Conservation (phyloP, 2,113 vertebrate genomes). For the Vicugna pacos region DNA sequence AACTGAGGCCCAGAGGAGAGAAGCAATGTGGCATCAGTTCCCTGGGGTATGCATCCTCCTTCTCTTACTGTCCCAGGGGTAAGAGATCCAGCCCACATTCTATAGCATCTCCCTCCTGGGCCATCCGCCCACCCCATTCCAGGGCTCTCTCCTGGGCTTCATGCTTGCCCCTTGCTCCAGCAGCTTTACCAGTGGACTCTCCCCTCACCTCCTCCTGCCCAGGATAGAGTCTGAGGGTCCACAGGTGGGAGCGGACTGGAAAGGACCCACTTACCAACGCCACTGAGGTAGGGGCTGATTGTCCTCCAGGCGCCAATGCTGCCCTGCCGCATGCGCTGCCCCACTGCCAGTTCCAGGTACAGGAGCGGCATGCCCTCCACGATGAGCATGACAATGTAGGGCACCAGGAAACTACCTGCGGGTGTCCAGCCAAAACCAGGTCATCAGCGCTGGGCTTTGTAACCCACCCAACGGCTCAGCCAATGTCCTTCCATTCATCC, state of each 20-base stretch:
- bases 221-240: not conserved
- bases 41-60: not conserved
- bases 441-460: accelerated
- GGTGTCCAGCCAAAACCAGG: not conserved
- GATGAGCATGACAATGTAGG: slow-evolving; percentile 94
- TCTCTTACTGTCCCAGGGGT: too few species aligned
- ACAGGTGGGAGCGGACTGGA: not conserved
- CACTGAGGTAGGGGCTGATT: slow-evolving; percentile 94
- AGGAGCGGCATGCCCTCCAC: slow-evolving; percentile 95
- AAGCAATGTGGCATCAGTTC: not conserved
- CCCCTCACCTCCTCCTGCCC: too few species aligned
- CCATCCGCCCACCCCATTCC: not conserved
- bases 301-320: slow-evolving; percentile 94
- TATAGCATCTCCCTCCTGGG: accelerated
- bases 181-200: not conserved
- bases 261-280: slow-evolving; percentile 90
- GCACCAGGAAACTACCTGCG: slow-evolving; percentile 95
- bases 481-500: accelerated
- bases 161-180: not conserved
- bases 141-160: not conserved
- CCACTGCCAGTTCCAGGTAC: slow-evolving; percentile 94
- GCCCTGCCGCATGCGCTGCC: slow-evolving; percentile 95
- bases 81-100: accelerated
- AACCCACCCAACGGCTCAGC: accelerated
- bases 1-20: not conserved